Percentiles rank a stretch among this genome's conserved stretches.
Conservation (phyloP, 2,113 vertebrate genomes). For the Empidonax traillii region DNA sequence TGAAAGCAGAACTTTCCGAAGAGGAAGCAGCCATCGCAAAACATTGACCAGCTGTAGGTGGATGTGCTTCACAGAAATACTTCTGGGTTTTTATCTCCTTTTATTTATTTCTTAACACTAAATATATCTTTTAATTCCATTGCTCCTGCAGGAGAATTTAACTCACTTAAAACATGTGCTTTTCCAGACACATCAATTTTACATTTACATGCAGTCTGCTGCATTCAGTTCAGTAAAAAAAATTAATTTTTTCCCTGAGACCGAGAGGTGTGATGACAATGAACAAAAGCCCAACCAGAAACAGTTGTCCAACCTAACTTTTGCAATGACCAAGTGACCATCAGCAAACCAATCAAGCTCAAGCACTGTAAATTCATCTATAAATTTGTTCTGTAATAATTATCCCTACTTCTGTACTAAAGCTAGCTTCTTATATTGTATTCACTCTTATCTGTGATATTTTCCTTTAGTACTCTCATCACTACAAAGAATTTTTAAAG, state of each 20-base stretch:
- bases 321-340: not conserved
- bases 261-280: not conserved
- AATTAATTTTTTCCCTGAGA: not conserved
- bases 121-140: not conserved
- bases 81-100: not conserved
- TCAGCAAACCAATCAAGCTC: not conserved
- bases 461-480: not conserved
- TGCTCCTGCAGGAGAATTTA: not conserved
- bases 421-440: not conserved
- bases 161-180: not conserved
- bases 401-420: not conserved
- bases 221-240: not conserved
- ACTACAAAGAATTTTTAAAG: conserved; percentile 23
- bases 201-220: not conserved
- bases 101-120: not conserved
- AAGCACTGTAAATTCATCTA: not conserved
- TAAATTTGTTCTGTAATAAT: not conserved
- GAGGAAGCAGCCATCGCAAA: not conserved
- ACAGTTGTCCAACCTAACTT: not conserved
- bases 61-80: conserved; percentile 4
- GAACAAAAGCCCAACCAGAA: not conserved
- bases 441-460: not conserved
- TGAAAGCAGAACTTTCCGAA: conserved; percentile 51
- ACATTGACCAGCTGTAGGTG: conserved; percentile 23
- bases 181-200: not conserved